These are phyloP conservation scores for Nomada fucata DNA, from an alignment of 2,888 invertebrate genomes.

Conservation along the genomic window DNA sequence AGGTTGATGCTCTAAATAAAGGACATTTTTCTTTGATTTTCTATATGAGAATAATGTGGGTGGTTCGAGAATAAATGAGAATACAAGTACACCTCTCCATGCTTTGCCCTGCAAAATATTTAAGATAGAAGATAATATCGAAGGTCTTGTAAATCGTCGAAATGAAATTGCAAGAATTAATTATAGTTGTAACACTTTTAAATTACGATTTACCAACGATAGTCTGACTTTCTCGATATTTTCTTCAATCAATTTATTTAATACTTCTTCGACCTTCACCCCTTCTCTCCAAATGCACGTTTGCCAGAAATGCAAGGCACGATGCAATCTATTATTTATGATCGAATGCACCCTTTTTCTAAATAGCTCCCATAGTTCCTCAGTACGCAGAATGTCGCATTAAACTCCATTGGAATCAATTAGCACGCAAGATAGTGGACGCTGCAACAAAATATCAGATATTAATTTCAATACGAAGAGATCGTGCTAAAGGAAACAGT, in stretches of 20 bases:
- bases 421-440: not conserved
- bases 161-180: too few species aligned
- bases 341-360: not conserved
- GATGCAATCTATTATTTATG: not conserved
- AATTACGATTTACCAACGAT: not conserved
- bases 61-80: not conserved
- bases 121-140: too few species aligned
- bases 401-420: not conserved
- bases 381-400: not conserved
- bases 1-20: not conserved
- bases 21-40: not conserved
- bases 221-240: not conserved
- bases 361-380: not conserved
- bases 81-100: too few species aligned
- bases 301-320: not conserved
- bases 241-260: not conserved
- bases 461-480: slow-evolving; percentile 6
- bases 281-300: not conserved
- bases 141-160: too few species aligned
- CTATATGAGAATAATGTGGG: not conserved
- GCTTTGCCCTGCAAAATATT: too few species aligned
- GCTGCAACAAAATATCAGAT: slow-evolving; percentile 2
- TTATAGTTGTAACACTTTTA: not conserved
- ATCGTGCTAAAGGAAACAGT: slow-evolving; percentile 43
- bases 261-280: slow-evolving; percentile 15